phyloP scores from a whole-genome alignment of 2,797 vertebrate species.

The Pteropus rufus region DNA sequence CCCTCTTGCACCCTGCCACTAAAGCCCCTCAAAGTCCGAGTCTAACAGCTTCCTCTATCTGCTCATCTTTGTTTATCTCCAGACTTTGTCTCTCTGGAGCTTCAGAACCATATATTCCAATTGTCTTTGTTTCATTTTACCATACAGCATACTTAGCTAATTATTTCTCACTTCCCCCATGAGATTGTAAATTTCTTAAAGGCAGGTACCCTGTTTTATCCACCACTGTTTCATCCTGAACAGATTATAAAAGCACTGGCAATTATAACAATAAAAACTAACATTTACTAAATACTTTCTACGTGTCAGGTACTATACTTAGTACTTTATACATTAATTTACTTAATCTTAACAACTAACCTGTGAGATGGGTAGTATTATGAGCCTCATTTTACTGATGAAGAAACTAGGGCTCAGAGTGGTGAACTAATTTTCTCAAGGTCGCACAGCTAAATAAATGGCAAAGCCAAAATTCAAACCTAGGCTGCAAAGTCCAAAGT shows the following conservation, averaged over 20 bases:
- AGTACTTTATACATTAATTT: not conserved
- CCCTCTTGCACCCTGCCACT: not conserved
- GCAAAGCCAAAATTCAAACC: not conserved
- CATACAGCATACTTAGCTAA: not conserved
- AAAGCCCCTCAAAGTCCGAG: not conserved
- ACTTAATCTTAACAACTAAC: not conserved
- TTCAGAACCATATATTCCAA: not conserved
- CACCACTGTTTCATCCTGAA: not conserved
- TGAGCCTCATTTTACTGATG: not conserved
- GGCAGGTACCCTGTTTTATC: not conserved
- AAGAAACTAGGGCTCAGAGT: not conserved
- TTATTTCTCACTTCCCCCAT: not conserved
- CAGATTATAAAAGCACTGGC: not conserved
- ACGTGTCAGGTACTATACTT: not conserved
- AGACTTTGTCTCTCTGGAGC: not conserved
- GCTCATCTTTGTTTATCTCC: not conserved
- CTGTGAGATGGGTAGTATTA: no score
- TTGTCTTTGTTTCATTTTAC: not conserved
- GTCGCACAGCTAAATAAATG: not conserved
- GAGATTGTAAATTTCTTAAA: not conserved
- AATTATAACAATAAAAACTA: not conserved
- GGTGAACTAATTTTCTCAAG: not conserved
- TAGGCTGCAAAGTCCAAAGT: not conserved
- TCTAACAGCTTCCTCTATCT: not conserved
- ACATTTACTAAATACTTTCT: not conserved